A percentile compares a stretch with the other conserved stretches of the same genome.
phyloP scores from a whole-genome alignment of 2,113 vertebrate genomes.

The Furnarius figulus region DNA sequence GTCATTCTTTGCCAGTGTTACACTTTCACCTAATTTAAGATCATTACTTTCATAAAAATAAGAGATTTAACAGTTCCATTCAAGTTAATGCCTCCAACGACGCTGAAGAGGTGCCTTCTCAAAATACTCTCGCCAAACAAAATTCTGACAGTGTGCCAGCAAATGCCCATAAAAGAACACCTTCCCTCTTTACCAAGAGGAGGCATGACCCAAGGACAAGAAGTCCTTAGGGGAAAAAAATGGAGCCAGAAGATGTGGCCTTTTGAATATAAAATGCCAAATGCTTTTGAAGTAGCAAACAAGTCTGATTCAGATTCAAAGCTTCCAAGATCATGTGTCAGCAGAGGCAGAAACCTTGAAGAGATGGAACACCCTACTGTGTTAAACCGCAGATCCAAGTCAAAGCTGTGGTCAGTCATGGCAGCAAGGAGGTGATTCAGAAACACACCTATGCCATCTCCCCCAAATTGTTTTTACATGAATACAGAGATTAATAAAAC shows the following conservation, averaged over 20 bases:
- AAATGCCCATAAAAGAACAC: neutral
- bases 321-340: neutral
- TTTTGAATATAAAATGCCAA: neutral
- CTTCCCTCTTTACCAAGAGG: neutral
- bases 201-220: neutral
- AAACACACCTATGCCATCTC: neutral
- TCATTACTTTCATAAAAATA: slow-evolving; percentile 13
- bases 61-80: neutral
- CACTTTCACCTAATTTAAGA: neutral
- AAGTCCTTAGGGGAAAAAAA: neutral
- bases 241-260: neutral
- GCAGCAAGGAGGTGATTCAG: neutral
- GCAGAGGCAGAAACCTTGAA: neutral
- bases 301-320: neutral
- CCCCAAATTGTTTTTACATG: neutral
- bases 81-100: neutral
- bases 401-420: neutral
- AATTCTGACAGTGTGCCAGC: neutral
- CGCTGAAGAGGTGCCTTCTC: neutral
- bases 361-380: neutral
- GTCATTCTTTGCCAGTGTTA: neutral
- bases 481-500: neutral
- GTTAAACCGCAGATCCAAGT: neutral
- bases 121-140: neutral
- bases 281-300: neutral